These are phyloP conservation scores for Sinelater perroti DNA, from an alignment of 2,888 invertebrate species.

Conservation along the genomic window DNA sequence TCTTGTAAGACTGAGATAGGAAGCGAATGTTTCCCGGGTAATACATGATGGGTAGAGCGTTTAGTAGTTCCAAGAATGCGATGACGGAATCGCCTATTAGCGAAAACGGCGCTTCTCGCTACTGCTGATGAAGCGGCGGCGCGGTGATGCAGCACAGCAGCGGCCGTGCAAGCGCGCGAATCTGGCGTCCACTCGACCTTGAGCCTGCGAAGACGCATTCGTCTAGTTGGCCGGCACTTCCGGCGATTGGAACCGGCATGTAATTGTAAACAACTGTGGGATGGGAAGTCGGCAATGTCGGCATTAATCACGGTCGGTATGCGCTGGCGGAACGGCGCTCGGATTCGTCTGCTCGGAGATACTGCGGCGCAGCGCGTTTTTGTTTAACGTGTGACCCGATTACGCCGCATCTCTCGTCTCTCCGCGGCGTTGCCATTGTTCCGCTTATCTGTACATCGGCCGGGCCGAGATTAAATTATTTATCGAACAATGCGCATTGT, in stretches of 20 bases:
- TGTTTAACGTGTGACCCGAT: conserved; percentile 44
- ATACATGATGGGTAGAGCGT: too few relatives aligned
- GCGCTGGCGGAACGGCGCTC: conserved; percentile 46
- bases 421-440: conserved; percentile 35
- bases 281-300: conserved; percentile 44
- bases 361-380: conserved; percentile 34
- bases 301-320: conserved; percentile 44
- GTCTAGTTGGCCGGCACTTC: conserved; percentile 38
- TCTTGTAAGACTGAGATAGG: too few relatives aligned
- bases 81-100: background rate
- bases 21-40: too few relatives aligned
- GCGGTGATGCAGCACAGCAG: background rate
- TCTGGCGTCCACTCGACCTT: conserved; percentile 42
- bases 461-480: conserved; percentile 20
- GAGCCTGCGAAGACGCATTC: conserved; percentile 43
- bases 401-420: conserved; percentile 41
- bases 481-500: conserved; percentile 27
- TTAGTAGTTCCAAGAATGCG: conserved; percentile 5
- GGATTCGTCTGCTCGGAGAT: conserved; percentile 38
- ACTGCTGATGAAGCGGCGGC: background rate
- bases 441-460: conserved; percentile 23
- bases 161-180: conserved; percentile 4
- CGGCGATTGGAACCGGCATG: conserved; percentile 40
- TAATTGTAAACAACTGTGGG: conserved; percentile 47
- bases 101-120: background rate